Evolutionary conservation across 2,113 vertebrate species (phyloP).

Genomic region (Elephas maximus): DNA sequence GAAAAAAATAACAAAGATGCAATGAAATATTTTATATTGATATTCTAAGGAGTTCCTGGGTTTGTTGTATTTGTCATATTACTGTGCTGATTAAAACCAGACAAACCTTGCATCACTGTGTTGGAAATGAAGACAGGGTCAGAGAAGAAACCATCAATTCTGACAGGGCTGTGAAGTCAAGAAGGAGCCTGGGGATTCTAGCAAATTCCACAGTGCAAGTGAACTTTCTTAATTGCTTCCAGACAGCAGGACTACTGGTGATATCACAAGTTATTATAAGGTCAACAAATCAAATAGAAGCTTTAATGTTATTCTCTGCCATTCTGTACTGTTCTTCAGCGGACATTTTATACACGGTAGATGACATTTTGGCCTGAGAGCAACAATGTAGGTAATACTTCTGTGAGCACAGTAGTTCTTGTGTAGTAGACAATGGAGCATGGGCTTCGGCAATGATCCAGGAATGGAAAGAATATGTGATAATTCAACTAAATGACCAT

Average conservation of each 20-base stretch:
- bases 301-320: background rate
- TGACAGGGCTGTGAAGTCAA: background rate
- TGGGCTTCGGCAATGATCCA: background rate
- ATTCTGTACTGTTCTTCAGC: background rate
- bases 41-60: background rate
- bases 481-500: background rate
- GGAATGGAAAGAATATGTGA: background rate
- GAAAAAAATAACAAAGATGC: background rate
- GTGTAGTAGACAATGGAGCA: background rate
- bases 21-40: background rate
- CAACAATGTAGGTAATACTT: background rate
- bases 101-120: background rate
- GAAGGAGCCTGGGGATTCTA: background rate
- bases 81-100: background rate
- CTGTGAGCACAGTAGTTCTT: background rate
- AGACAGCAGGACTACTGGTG: background rate
- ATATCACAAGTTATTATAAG: background rate
- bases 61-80: background rate
- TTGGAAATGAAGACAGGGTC: background rate
- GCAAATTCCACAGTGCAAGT: background rate
- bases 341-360: background rate
- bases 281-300: conserved; percentile 39
- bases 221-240: background rate
- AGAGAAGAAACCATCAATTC: background rate
- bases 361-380: background rate